phyloP scores from a whole-genome alignment of 2,888 invertebrate genomes.

The Eretmocerus hayati region DNA sequence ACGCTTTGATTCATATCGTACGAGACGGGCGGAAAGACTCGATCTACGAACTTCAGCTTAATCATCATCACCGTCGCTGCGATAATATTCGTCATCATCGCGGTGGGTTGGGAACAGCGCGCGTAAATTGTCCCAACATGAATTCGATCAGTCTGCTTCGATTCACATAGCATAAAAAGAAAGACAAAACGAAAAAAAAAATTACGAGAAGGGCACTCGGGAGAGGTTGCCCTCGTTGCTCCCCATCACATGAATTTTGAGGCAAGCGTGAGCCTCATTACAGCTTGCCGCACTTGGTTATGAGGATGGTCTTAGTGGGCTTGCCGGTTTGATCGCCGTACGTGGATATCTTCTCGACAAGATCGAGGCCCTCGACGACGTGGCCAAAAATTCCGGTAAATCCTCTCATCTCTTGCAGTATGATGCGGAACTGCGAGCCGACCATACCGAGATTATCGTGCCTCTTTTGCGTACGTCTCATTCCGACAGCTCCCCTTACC shows the following conservation, averaged over 20 bases:
- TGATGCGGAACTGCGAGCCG: conserved; percentile 78
- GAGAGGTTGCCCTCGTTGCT: neutral
- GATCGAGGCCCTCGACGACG: conserved; percentile 71
- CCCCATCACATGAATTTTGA: conserved; percentile 2
- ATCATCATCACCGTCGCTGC: neutral
- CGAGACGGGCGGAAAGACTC: no score
- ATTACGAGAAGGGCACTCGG: neutral
- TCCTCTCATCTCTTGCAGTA: conserved; percentile 73
- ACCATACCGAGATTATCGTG: conserved; percentile 75
- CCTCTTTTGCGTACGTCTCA: conserved; percentile 72
- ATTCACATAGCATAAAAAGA: no score
- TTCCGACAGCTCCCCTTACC: conserved; percentile 70
- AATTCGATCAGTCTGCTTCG: neutral
- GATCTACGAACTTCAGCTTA: conserved; percentile 1
- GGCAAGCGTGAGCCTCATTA: conserved; percentile 42
- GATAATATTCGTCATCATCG: conserved; percentile 2
- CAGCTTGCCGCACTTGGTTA: conserved; percentile 69
- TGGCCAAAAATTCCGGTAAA: conserved; percentile 77
- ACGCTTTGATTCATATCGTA: conserved; percentile 9
- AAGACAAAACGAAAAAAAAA: no score
- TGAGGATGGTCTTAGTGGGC: conserved; percentile 66
- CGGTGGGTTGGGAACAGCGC: no score
- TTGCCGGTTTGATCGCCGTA: conserved; percentile 72
- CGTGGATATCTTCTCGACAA: conserved; percentile 71
- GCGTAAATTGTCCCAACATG: conserved; percentile 1